phyloP scores from a whole-genome alignment of 2,888 invertebrate genomes.

The Tetranychus piercei region DNA sequence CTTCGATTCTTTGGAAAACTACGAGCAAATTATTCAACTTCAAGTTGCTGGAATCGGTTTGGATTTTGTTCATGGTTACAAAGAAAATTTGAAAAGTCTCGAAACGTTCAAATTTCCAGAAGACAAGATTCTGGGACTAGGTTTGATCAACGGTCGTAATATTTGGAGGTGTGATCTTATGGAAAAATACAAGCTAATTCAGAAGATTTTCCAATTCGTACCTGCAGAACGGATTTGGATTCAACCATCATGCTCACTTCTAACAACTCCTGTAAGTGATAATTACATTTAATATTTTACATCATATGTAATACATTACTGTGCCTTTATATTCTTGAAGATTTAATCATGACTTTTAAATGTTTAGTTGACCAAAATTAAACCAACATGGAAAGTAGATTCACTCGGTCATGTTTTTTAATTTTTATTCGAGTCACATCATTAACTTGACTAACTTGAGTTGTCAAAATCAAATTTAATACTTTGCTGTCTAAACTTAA shows the following conservation, averaged over 20 bases:
- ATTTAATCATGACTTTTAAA: too few species aligned
- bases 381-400: too few species aligned
- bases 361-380: too few species aligned
- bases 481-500: too few species aligned
- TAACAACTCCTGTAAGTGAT: neutral
- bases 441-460: too few species aligned
- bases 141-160: conserved; percentile 9
- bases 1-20: conserved; percentile 3
- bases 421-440: too few species aligned
- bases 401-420: too few species aligned
- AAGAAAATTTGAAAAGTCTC: neutral
- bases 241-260: conserved; percentile 4
- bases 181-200: neutral
- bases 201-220: neutral
- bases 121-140: neutral
- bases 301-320: neutral
- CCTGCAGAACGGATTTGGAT: neutral
- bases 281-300: neutral
- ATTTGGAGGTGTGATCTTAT: conserved; percentile 7
- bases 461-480: too few species aligned
- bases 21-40: neutral
- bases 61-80: conserved; percentile 3
- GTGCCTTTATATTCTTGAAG: too few species aligned
- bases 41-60: conserved; percentile 3
- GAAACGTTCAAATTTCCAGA: neutral